Base-by-base conservation (phyloP, 1,140 invertebrate genomes). In the Drosophila kohkoa region DNA sequence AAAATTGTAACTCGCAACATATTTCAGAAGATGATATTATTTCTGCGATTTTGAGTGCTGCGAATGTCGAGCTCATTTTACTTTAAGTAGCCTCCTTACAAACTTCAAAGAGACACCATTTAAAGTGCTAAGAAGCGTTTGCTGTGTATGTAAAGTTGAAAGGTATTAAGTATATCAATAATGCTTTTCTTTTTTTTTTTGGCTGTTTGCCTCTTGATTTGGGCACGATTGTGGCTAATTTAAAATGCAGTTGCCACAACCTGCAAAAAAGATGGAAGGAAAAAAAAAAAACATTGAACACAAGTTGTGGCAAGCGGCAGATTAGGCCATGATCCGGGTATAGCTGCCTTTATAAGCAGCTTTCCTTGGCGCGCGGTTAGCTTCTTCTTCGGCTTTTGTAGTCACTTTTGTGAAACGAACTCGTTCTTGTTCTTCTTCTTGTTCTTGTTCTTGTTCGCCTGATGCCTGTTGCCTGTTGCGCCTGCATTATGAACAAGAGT, bases 401-500 rank as follows among this genome's bases (percentile, higher is more conserved):
- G 5, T 11, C n/a, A 10, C 67, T 25, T 30, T 55, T 65, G 52
- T 58, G 32, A 71, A 72, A 49, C 10, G 55, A 43, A 60, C 6
- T 60, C 49, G 11, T 11, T 32, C 20, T 20, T 16, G 7, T 1
- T 25, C 20, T 25, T 25, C 0, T 25, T 25, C 20, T 25, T 25
- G 20, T 25, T 25, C 20, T n/a, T n/a, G n/a, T n/a, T n/a, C n/a
- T n/a, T n/a, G n/a, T n/a, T n/a, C n/a, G 16, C 16, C 16, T 20
- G 16, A 2, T 20, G 16, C 16, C 16, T 25, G 20, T 32, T 20
- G 32, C 15, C 54, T 16, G 45, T 6, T 16, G 59, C 55, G 30
- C 55, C 55, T 88, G 79, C 76, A 74, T 77, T 81, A 81, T 86
- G 72, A 82, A 70, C 69, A 68, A 82, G 75, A 76, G 80, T 63